These are phyloP conservation scores for Chymomyza procnemis DNA, from an alignment of 2,888 invertebrate genomes.

Conservation along the genomic window DNA sequence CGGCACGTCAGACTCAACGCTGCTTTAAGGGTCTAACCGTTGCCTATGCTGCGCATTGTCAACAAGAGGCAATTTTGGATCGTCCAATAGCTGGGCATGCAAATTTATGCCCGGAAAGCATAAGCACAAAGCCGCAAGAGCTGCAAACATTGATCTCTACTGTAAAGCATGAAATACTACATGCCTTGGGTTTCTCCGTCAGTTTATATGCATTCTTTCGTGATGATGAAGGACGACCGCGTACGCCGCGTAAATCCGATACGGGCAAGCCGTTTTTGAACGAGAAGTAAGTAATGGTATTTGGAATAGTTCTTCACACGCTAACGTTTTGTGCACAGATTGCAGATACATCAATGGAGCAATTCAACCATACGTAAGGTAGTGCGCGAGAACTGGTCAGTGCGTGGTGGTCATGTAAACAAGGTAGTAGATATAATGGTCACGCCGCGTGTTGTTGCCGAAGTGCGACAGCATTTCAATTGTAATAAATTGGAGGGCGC, in stretches of 20 bases:
- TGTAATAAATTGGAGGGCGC: constrained; percentile 94
- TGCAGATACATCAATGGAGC: constrained; percentile 97
- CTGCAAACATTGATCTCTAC: constrained; percentile 94
- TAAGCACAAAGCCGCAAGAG: constrained; percentile 94
- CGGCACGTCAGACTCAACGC: constrained; percentile 94
- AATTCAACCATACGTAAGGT: constrained; percentile 90
- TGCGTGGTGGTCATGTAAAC: constrained; percentile 86
- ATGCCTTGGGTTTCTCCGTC: constrained; percentile 97
- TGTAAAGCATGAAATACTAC: constrained; percentile 98
- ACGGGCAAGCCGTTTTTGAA: constrained; percentile 94
- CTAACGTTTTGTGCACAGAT: constrained; percentile 79
- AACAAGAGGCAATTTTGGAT: constrained; percentile 95
- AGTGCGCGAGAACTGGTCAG: constrained; percentile 86
- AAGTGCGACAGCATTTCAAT: constrained; percentile 92
- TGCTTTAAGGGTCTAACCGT: constrained; percentile 94
- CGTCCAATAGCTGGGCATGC: constrained; percentile 99
- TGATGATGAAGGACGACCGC: constrained; percentile 91
- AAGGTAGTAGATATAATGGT: constrained; percentile 91
- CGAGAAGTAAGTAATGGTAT: constrained; percentile 84
- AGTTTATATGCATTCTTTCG: constrained; percentile 95
- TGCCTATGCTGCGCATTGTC: constrained; percentile 99
- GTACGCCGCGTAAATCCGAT: constrained; percentile 87
- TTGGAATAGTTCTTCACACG: neutral
- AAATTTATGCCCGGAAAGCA: constrained; percentile 96
- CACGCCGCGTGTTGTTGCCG: constrained; percentile 92